Base-by-base conservation (phyloP, 2,888 invertebrate genomes). In the Mallateleia sp. region DNA sequence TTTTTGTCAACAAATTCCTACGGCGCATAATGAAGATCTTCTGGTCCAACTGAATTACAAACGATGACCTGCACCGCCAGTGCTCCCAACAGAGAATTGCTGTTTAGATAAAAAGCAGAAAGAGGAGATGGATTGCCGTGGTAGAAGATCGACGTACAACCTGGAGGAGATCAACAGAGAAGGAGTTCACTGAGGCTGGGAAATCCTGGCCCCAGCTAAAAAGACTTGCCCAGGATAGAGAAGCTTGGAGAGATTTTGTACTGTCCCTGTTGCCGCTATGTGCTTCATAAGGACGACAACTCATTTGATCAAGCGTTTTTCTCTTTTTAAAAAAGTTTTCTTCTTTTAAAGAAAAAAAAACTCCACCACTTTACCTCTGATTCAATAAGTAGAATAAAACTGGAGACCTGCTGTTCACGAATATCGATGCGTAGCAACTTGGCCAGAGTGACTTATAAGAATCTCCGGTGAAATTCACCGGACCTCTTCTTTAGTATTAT, bases 11-110 rank as follows among this genome's bases (percentile, higher is more conserved):
- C 15, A 50, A 32, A 24, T 32, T 50, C 34, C 7, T 66, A 22
- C 9, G 22, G 4, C 54, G 54, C 0, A 69, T 54, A n/a, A 18
- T 5, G 8, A 69, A 67, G 25, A 69, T 69, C 32, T 67, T 67
- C 15, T 67, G 66, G 66, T 32, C 50, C 25, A 50, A 67, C n/a
- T 50, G 50, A 32, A 67, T 67, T 0, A 50, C 66, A 5, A 67
- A 50, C 15, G 66, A 32, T 7, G 62, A 67, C 0, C 50, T 50
- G 32, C 66, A 32, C 15, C 32, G n/a, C 4, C 8, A 3, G 2
- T 15, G 32, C 18, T 14, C 6, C 9, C 66, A 67, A 8, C 45
- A 3, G 4, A 15, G 7, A 4, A 45, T 45, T 5, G 45, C 45
- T 5, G n/a, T 3, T 2, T 15, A 45, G 18, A 45, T 45, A 2